A percentile compares a stretch with the other conserved stretches of the same genome.
These are phyloP conservation scores for Hydrotaea diabolus DNA, from an alignment of 2,888 invertebrate genomes.

Conservation along the genomic window DNA sequence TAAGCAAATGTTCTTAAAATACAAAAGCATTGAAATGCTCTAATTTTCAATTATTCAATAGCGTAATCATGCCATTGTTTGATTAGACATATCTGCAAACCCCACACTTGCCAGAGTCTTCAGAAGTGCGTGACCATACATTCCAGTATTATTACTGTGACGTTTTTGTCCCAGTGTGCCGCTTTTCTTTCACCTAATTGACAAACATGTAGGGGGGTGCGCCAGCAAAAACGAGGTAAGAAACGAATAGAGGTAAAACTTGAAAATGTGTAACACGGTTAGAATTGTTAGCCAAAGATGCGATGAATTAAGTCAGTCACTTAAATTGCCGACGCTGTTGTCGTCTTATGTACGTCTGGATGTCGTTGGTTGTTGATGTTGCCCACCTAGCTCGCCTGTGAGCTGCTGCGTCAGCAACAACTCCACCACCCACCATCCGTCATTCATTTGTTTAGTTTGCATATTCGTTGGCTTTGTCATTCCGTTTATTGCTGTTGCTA, in stretches of 20 bases:
- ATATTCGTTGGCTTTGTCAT: background rate
- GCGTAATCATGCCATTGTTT: too few relatives aligned
- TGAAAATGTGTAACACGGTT: conserved; percentile 54
- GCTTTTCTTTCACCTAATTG: background rate
- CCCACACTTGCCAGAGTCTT: too few relatives aligned
- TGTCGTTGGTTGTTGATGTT: background rate
- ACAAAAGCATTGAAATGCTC: too few relatives aligned
- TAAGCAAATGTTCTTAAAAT: too few relatives aligned
- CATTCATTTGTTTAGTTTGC: conserved; percentile 12
- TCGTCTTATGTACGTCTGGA: background rate
- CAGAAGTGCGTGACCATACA: too few relatives aligned
- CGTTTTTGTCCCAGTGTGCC: background rate
- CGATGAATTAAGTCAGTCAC: conserved; percentile 48
- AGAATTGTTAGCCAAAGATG: conserved; percentile 44
- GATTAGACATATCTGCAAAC: too few relatives aligned
- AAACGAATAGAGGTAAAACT: background rate
- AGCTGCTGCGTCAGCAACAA: background rate
- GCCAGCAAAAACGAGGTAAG: background rate
- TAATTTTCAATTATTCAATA: too few relatives aligned
- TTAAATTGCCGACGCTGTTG: background rate
- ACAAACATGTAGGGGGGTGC: background rate
- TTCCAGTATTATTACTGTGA: too few relatives aligned
- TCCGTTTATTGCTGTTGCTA: background rate
- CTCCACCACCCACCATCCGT: background rate
- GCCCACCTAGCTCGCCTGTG: too few relatives aligned